Evolutionary conservation across 2,888 invertebrate genomes (phyloP), one percentile per base, ranked within the genome.

Genomic region (Acanthosepion lycidas): DNA sequence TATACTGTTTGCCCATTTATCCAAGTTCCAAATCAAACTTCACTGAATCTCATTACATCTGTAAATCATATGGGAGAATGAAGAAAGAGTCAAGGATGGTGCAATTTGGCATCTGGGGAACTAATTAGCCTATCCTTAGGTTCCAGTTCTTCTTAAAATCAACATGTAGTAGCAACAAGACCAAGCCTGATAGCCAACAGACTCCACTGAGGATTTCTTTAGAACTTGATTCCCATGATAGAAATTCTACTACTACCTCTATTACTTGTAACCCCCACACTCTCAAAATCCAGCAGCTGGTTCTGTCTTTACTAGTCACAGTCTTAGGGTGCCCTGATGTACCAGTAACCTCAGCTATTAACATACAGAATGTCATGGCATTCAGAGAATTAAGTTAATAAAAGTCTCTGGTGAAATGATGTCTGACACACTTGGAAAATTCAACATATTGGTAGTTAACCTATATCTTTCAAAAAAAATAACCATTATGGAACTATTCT

Each of bases 351-450:
- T 78, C 78, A 78, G 28, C 78, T 78, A 78, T 78, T 78, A 78
- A 78, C 78, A 78, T 55, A 55, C 28, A 78, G 78, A 78, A 78
- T 28, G 64, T 78, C n/a, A 18, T 78, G 78, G 78, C 15, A 78
- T 78, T 78, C 78, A 28, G 78, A 78, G 78, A 78, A 78, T 78
- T 78, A 78, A 78, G 78, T 78, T 78, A 78, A 78, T 78, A 78
- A 28, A 78, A 78, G 28, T 78, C n/a, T 78, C 78, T 78, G n/a
- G 78, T n/a, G 78, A 78, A 78, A 78, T n/a, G 78, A 78, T 78
- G 78, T n/a, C 78, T 78, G 78, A 78, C n/a, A 78, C 78, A 12
- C 28, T 28, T 28, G 6, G 78, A 78, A 28, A 78, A 78, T 78
- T 6, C 78, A 78, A n/a, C 78, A 28, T n/a, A 12, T 78, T 28